Evolutionary conservation across 2,113 vertebrate genomes (phyloP), one percentile per base, ranked within the genome.

Genomic region (Hirundichthys speculiger): DNA sequence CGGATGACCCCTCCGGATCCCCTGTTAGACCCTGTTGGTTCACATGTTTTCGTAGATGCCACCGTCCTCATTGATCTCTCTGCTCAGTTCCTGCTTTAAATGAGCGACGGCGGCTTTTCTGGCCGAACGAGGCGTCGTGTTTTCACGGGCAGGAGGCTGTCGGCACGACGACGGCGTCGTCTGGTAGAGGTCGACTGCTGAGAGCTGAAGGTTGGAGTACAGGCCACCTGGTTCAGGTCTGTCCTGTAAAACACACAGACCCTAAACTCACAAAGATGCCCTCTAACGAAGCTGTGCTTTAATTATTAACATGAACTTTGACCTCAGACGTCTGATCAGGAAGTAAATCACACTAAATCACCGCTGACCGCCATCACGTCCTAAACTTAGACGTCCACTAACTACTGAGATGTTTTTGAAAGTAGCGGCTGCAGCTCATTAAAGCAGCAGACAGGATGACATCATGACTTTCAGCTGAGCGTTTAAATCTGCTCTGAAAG

Each of bases 141-240:
- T 6, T 9, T 34, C 30, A 10, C 6, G 3, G 27, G 27, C 27
- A 8, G 27, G 4, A 27, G 27, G 27, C 8, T 39, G 58, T 34
- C 30, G 30, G 0, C 19, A 30, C 5, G 3, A 2, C 1, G 10
- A 2, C 0, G 18, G 3, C 0, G 69, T 19, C 2, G 30, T 59
- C 24, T 67, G 51, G 49, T 79, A 83, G 25, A 79, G 7, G 25
- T 73, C 73, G 13, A 7, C 38, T 4, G 1, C 21, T 40, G 58
- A 62, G 5, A 38, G 43, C 25, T 60, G 53, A 24, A 72, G 25
- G 25, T 0, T 40, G 25, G 21, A 15, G 42, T 70, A 69, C 2
- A 16, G 14, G 13, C 41, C 13, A 11, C 47, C 25, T 10, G 21
- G 39, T n/a, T 54, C 53, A 1, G 57, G 43, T 27, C n/a, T 12